A percentile compares a stretch with the other conserved stretches of the same genome.
phyloP scores from a whole-genome alignment of 2,113 vertebrate species.

The Elachura formosa region DNA sequence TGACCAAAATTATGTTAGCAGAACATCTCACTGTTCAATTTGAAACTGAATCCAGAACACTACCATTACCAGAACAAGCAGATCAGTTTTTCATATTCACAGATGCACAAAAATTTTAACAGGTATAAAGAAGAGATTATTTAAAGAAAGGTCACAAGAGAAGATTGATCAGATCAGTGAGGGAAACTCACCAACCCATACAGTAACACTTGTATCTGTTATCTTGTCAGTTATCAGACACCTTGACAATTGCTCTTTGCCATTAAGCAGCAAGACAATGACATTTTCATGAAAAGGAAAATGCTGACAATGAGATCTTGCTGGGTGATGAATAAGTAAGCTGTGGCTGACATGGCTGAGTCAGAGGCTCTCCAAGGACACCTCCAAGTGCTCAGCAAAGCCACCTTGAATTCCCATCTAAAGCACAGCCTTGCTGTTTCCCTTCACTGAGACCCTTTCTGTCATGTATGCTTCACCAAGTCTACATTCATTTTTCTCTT shows the following conservation, averaged over 20 bases:
- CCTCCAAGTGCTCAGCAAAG: neutral
- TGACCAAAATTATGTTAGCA: neutral
- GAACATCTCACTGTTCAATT: neutral
- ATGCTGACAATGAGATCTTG: neutral
- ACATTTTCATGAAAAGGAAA: neutral
- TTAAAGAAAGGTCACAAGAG: neutral
- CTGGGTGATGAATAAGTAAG: neutral
- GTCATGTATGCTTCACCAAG: neutral
- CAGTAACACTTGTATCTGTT: neutral
- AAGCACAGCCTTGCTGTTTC: neutral
- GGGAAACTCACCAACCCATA: neutral
- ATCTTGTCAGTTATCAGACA: neutral
- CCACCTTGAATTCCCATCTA: neutral
- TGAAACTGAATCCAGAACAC: neutral
- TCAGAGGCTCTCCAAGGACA: neutral
- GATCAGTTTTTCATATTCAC: neutral
- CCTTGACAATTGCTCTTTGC: neutral
- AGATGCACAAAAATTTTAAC: neutral
- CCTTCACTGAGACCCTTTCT: neutral
- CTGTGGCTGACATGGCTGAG: accelerated
- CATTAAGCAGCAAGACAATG: neutral
- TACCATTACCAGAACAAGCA: neutral
- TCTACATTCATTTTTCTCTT: neutral
- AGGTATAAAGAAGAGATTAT: neutral
- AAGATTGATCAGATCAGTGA: neutral